These are phyloP conservation scores for Tortricodes alternella DNA, from an alignment of 2,888 invertebrate species.

Conservation along the genomic window DNA sequence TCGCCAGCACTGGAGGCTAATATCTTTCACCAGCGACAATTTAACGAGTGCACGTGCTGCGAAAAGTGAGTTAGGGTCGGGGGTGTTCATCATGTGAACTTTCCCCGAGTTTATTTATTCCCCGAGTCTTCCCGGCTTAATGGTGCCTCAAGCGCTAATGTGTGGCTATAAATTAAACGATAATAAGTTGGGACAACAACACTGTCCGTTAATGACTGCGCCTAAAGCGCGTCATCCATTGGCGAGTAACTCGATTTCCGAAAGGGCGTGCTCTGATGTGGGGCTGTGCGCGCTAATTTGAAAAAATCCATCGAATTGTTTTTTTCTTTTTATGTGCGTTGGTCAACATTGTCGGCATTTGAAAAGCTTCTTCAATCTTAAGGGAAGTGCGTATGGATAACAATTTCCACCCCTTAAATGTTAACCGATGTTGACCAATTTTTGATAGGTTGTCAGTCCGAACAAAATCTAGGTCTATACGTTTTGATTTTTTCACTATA, in stretches of 20 bases:
- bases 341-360: neutral
- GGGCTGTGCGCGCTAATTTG: neutral
- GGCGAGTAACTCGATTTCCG: slow-evolving; percentile 28
- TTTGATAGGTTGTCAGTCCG: too few relatives aligned
- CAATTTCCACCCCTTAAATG: too few relatives aligned
- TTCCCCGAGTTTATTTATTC: slow-evolving; percentile 64
- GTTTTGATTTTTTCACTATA: too few relatives aligned
- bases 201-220: slow-evolving; percentile 59
- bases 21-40: slow-evolving; percentile 67
- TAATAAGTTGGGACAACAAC: slow-evolving; percentile 81
- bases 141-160: slow-evolving; percentile 78
- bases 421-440: too few relatives aligned
- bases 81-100: slow-evolving; percentile 65
- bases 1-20: slow-evolving; percentile 69
- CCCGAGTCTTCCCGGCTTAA: slow-evolving; percentile 63
- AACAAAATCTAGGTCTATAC: too few relatives aligned
- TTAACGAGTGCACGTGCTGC: slow-evolving; percentile 51
- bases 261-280: slow-evolving; percentile 8
- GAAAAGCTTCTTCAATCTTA: neutral
- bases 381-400: too few relatives aligned
- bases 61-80: slow-evolving; percentile 36
- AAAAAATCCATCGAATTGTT: slow-evolving; percentile 3
- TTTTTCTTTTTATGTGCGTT: slow-evolving; percentile 9
- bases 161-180: slow-evolving; percentile 79
- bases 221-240: slow-evolving; percentile 29